Evolutionary conservation across 2,888 invertebrate genomes (phyloP), one percentile per base, ranked within the genome.

Genomic region (Lasioglossum lativentre): DNA sequence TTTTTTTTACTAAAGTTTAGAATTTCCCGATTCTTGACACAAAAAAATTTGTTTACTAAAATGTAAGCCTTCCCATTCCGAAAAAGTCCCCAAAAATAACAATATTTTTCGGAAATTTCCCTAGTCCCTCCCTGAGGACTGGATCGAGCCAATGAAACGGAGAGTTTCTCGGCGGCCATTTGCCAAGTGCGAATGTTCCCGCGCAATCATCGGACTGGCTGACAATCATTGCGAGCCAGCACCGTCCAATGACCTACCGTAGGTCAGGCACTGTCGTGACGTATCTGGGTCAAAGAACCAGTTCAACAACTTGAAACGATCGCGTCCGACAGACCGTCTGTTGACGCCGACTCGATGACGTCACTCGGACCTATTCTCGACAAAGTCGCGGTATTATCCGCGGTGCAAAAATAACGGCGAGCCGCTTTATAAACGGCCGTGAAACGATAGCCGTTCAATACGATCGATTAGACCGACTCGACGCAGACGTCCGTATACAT

Each of bases 221-320:
- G 66, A 66, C 56, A 45, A 83, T 75, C 63, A 34, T 47, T 68
- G 63, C 63, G 63, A 75, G 52, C 40, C 72, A 16, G 66, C 72
- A 56, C 52, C 75, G 40, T 76, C 40, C 75, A 42, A n/a, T 34
- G 78, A 75, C 40, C 78, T 78, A 71, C 45, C 84, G 77, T 83
- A 85, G 88, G 86, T 88, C 85, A 73, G 68, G 83, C 56, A 80
- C 82, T 86, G 75, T 84, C 80, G 83, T 82, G 86, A 85, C 81
- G 87, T 75, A 92, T 91, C 88, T 90, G 89, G 93, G 93, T 93
- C 92, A 91, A 93, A 92, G 91, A 93, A 93, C 93, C 90, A 92
- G 91, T 92, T 89, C 90, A 89, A 86, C 89, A 88, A 91, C 91
- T 89, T 82, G 88, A 92, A 93, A 91, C 90, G 89, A 91, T 91